Conservation (phyloP, 1,140 invertebrate genomes). For the Lycorma delicatula region DNA sequence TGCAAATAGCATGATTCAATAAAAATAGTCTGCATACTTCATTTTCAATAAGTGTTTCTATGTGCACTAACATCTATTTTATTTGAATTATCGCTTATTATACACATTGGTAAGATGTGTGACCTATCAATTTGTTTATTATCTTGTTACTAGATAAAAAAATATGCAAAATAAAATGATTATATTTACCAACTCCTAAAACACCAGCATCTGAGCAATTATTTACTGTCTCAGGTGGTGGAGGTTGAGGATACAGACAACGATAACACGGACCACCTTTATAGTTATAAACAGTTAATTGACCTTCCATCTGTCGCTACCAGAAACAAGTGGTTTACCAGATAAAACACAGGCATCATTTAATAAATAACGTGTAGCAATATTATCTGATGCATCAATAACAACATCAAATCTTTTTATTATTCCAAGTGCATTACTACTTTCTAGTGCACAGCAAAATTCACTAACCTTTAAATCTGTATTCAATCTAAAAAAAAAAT, state of each 20-base stretch:
- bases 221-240: slow-evolving; percentile 82
- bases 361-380: slow-evolving; percentile 86
- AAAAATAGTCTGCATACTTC: too few species aligned
- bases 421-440: slow-evolving; percentile 66
- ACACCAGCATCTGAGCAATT: slow-evolving; percentile 95
- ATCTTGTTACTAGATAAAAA: too few species aligned
- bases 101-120: too few species aligned
- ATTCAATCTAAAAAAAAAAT: slow-evolving; percentile 55
- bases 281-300: slow-evolving; percentile 89
- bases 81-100: too few species aligned
- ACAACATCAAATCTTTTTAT: slow-evolving; percentile 76
- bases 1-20: too few species aligned
- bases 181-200: slow-evolving; percentile 64
- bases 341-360: slow-evolving; percentile 88
- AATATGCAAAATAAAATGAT: not conserved
- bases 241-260: slow-evolving; percentile 88
- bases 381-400: slow-evolving; percentile 93
- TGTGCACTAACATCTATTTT: too few species aligned
- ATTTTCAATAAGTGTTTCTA: too few species aligned
- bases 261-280: slow-evolving; percentile 73
- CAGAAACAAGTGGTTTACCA: slow-evolving; percentile 75
- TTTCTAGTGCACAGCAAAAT: slow-evolving; percentile 46
- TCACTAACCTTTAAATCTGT: slow-evolving; percentile 57
- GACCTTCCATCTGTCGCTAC: slow-evolving; percentile 91
- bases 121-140: too few species aligned